Conservation (phyloP, 92 coral and sea anemone genomes). For the Nematostella vectensis region DNA sequence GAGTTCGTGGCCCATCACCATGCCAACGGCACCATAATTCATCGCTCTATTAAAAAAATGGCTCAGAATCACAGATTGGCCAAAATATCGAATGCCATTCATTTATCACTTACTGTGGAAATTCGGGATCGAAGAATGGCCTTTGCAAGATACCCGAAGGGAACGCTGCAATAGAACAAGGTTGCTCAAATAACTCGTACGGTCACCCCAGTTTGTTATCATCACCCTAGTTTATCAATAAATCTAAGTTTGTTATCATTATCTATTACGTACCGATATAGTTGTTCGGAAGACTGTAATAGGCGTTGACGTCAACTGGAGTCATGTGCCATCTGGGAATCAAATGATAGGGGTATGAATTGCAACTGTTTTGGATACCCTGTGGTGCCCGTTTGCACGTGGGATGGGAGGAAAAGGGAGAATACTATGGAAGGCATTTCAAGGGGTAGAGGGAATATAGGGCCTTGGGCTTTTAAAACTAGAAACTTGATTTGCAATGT, state of each 20-base stretch:
- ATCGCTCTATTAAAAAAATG: slow-evolving; percentile 54
- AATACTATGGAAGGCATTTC: too few relatives aligned
- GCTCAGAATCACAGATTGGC: background rate
- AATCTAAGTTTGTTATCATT: too few relatives aligned
- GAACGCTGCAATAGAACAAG: slow-evolving; percentile 62
- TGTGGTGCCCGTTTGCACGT: too few relatives aligned
- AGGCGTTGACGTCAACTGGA: slow-evolving; percentile 93
- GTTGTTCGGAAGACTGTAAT: slow-evolving; percentile 90
- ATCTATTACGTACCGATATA: slow-evolving; percentile 70
- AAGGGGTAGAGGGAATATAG: too few relatives aligned
- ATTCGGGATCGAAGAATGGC: slow-evolving; percentile 90
- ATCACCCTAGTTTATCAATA: too few relatives aligned
- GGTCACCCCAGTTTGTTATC: too few relatives aligned
- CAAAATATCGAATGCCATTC: background rate
- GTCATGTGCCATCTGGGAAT: slow-evolving; percentile 92
- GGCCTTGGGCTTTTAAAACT: too few relatives aligned
- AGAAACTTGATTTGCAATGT: too few relatives aligned
- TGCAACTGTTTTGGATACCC: background rate
- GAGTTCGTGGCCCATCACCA: slow-evolving; percentile 94
- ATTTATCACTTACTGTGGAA: slow-evolving; percentile 90
- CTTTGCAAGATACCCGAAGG: slow-evolving; percentile 88
- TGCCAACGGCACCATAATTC: slow-evolving; percentile 94
- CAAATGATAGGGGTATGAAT: background rate
- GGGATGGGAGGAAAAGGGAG: too few relatives aligned
- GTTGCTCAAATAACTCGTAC: too few relatives aligned